Conservation (phyloP, 1,140 invertebrate species). For the Caerostris extrusa region DNA sequence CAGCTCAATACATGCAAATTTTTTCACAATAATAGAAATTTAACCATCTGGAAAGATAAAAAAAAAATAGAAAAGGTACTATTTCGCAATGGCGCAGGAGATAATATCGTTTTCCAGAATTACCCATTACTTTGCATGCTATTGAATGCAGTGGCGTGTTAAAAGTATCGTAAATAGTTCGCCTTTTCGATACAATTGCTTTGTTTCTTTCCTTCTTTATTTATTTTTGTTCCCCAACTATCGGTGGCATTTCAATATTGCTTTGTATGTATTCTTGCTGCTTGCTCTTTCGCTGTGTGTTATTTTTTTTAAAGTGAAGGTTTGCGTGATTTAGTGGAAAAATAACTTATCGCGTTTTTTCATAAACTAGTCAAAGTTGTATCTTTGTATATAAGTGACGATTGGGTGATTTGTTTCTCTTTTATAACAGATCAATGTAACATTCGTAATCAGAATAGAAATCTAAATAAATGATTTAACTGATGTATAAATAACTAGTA, state of each 20-base stretch:
- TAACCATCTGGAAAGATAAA: not conserved
- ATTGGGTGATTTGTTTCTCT: too few relatives aligned
- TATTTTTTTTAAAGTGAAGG: not conserved
- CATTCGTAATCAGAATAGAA: too few relatives aligned
- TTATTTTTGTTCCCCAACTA: too few relatives aligned
- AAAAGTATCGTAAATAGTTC: not conserved
- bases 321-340: not conserved
- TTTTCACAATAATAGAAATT: conserved; percentile 40
- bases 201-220: not conserved
- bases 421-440: too few relatives aligned
- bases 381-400: too few relatives aligned
- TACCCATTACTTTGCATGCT: not conserved
- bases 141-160: not conserved
- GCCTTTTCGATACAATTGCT: not conserved
- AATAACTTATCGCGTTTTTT: not conserved
- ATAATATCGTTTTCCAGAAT: not conserved
- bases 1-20: conserved; percentile 38
- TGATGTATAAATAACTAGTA: too few relatives aligned
- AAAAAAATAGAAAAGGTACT: not conserved
- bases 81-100: not conserved
- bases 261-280: not conserved
- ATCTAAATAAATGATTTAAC: too few relatives aligned
- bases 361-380: too few relatives aligned
- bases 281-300: not conserved
- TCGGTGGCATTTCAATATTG: too few relatives aligned